Evolutionary conservation across 2,797 vertebrate genomes (phyloP).

Genomic region (Eulemur rubriventer): DNA sequence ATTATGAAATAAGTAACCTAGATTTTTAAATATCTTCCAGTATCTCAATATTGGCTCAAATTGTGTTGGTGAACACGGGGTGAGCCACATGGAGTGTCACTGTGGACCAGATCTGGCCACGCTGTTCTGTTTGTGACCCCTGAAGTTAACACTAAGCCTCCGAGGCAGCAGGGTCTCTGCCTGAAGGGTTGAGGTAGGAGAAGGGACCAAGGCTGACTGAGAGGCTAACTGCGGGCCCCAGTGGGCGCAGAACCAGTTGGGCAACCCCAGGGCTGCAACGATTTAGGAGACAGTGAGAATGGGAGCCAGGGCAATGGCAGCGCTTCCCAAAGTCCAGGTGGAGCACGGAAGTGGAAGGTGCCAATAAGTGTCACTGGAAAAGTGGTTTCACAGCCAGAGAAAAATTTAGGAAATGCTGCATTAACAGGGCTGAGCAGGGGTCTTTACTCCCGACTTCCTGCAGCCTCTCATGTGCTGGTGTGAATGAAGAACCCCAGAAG

Average conservation of each 20-base stretch:
- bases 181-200: neutral
- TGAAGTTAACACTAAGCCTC: no score
- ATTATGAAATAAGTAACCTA: neutral
- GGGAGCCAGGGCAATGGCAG: neutral
- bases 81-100: neutral
- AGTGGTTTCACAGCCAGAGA: fast-evolving
- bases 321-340: neutral
- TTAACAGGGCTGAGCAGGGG: no score
- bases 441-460: neutral
- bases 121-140: neutral
- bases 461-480: no score
- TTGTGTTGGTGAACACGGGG: neutral
- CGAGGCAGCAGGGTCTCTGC: neutral
- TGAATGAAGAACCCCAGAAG: neutral
- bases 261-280: neutral
- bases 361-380: neutral
- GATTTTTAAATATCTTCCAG: neutral
- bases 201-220: neutral
- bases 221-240: neutral
- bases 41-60: neutral
- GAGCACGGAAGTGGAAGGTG: neutral
- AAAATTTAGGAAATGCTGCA: neutral
- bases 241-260: neutral
- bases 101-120: neutral
- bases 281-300: neutral